These are phyloP conservation scores for Schmidtea mediterranea DNA, from an alignment of 1,140 invertebrate genomes.

Conservation along the genomic window DNA sequence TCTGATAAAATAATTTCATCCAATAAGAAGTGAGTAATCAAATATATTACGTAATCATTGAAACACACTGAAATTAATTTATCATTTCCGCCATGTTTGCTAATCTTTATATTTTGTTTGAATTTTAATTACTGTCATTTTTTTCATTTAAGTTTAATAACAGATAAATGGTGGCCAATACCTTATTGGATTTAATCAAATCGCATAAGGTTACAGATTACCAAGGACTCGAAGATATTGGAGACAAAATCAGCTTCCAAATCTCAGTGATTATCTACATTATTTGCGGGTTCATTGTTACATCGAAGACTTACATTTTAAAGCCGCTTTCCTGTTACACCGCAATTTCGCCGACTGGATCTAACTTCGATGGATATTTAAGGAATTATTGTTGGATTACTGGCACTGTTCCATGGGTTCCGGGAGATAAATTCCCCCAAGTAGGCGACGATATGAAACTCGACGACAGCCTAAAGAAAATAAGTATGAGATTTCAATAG, in stretches of 20 bases:
- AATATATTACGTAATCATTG: too few species aligned
- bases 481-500: neutral
- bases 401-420: neutral
- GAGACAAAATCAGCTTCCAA: conserved; percentile 4
- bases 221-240: conserved; percentile 3
- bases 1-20: too few species aligned
- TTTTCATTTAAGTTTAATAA: too few species aligned
- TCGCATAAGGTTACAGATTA: neutral
- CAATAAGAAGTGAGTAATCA: too few species aligned
- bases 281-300: conserved; percentile 1
- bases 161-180: too few species aligned
- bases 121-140: too few species aligned
- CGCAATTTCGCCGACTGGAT: neutral
- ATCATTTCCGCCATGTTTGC: too few species aligned
- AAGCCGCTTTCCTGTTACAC: conserved; percentile 4
- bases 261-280: neutral
- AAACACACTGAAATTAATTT: too few species aligned
- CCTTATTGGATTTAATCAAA: conserved; percentile 1
- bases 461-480: neutral
- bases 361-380: neutral
- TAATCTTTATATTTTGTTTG: too few species aligned
- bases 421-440: neutral
- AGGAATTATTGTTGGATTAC: conserved; percentile 4
- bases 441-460: neutral
- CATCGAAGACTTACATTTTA: conserved; percentile 1